Evolutionary conservation across 2,888 invertebrate genomes (phyloP).

Genomic region (Athalia rosae): DNA sequence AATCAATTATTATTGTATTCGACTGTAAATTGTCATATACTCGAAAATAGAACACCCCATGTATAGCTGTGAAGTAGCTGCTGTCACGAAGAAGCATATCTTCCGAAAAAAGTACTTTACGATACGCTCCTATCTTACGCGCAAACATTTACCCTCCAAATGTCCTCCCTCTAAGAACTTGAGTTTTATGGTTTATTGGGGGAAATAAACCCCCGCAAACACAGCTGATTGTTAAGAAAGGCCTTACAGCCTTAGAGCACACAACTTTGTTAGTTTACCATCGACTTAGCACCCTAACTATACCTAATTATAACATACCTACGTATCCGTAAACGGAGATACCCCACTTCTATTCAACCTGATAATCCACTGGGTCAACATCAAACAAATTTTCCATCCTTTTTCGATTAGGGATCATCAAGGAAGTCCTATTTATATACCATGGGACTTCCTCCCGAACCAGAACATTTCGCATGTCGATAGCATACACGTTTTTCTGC

Average conservation of each 20-base stretch:
- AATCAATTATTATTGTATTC: not conserved
- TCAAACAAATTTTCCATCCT: too few species aligned
- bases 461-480: too few species aligned
- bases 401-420: too few species aligned
- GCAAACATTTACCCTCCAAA: conserved; percentile 3
- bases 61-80: not conserved
- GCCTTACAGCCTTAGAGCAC: not conserved
- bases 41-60: not conserved
- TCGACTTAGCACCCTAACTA: not conserved
- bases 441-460: too few species aligned
- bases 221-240: not conserved
- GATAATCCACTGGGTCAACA: too few species aligned
- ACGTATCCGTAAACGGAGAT: too few species aligned
- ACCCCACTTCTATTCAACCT: too few species aligned
- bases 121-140: not conserved
- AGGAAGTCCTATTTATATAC: too few species aligned
- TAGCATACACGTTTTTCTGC: too few species aligned
- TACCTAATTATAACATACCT: not conserved
- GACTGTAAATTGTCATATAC: too few species aligned
- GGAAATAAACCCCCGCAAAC: not conserved
- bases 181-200: conserved; percentile 14
- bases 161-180: not conserved
- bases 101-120: not conserved
- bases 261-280: not conserved
- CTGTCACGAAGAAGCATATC: not conserved